Evolutionary conservation across 2,888 invertebrate species (phyloP).

Genomic region (Aspidapion aeneum): DNA sequence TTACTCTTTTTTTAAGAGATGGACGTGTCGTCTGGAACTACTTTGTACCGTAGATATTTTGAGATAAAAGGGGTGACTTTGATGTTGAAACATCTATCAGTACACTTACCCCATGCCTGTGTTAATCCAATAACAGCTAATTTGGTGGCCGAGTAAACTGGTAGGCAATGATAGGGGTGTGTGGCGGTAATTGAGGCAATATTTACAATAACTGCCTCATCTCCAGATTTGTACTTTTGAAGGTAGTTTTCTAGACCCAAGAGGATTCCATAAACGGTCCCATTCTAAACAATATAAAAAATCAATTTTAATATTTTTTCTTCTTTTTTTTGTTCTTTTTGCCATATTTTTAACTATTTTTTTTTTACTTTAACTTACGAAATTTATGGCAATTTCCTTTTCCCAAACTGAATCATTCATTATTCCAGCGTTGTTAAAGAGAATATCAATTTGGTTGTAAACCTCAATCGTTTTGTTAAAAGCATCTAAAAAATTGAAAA

Average conservation of each 20-base stretch:
- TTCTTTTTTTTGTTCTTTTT: no score
- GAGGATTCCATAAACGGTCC: conserved; percentile 24
- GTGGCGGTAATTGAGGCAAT: conserved; percentile 23
- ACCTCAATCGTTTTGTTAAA: conserved; percentile 29
- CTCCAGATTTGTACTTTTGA: conserved; percentile 24
- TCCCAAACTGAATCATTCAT: conserved; percentile 30
- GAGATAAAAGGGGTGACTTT: no score
- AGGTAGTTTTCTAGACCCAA: conserved; percentile 25
- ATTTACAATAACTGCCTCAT: conserved; percentile 25
- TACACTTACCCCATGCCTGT: conserved; percentile 22
- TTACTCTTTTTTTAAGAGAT: no score
- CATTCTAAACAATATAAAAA: no score
- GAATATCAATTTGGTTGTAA: conserved; percentile 30
- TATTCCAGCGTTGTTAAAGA: conserved; percentile 32
- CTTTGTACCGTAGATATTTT: no score
- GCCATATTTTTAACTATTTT: no score
- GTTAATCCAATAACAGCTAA: conserved; percentile 22
- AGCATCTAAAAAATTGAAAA: conserved; percentile 34
- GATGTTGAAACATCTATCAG: no score
- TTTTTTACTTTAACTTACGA: no score
- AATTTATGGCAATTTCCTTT: conserved; percentile 28
- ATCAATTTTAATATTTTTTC: no score
- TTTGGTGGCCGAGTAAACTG: conserved; percentile 27
- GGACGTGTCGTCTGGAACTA: no score
- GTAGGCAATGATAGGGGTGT: conserved; percentile 14